Base-by-base conservation (phyloP, 1,140 invertebrate genomes). In the Cotesia glomerata region DNA sequence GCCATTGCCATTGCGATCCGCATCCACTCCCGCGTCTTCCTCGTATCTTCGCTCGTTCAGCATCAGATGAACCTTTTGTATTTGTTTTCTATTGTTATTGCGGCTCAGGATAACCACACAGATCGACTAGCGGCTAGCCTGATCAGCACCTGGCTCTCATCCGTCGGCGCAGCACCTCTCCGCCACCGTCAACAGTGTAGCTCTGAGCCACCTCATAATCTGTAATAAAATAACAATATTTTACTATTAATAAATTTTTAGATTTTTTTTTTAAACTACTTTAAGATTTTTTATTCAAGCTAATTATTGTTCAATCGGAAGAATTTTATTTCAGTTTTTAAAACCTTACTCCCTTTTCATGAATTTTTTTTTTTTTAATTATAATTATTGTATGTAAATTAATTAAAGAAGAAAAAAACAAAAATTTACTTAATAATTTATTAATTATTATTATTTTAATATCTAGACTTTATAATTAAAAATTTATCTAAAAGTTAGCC, bases 11-110 rank as follows among this genome's bases (percentile, higher is more conserved):
- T 86, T 85, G 76, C 83, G 82, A 74, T 86, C 82, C 79, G 77
- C 49, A 71, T 76, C 80, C 77, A 81, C 75, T 76, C 80, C 82
- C 78, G 77, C 79, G 75, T 78, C 80, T 68, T 84, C 81, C 36
- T 81, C 78, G 79, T 79, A 82, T 74, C 78, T 86, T 80, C 79
- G 80, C 77, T 85, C 84, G 81, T 79, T 86, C 78, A 85, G 83
- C 86, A 87, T 86, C 79, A 81, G 81, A 81, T 75, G 77, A 77
- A 71, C 68, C 72, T 69, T 72, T 72, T 58, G 26, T 26, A 69
- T 65, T 62, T 49, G 11, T 0, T 71, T 9, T 70, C 18, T 34
- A 18, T 62, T 49, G 9, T 26, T 71, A 45, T 52, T 51, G 18
- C 16, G 35, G 13, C 35, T 56, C 51, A 35, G 34, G 71, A 14